Evolutionary conservation across 1,140 invertebrate genomes (phyloP).

Genomic region (Homarus americanus): DNA sequence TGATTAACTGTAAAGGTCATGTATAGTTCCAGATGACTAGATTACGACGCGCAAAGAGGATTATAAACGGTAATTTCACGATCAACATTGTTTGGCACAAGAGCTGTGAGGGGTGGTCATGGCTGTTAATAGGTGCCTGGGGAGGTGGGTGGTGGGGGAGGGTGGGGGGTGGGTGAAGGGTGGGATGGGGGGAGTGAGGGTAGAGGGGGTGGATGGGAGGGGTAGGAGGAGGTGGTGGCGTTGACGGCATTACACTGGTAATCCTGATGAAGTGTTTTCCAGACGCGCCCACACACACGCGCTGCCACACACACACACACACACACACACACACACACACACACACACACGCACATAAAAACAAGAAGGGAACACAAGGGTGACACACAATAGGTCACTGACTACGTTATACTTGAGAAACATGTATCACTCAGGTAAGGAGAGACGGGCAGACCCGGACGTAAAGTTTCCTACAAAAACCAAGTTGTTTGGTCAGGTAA

Average conservation of each 20-base stretch:
- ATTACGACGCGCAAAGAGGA: too few species aligned
- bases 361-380: not conserved
- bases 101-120: too few species aligned
- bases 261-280: constrained; percentile 40
- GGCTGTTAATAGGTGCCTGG: not conserved
- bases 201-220: not conserved
- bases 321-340: constrained; percentile 1
- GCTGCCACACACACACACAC: constrained; percentile 1
- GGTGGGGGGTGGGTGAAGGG: not conserved
- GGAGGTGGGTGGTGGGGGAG: not conserved
- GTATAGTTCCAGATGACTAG: too few species aligned
- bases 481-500: too few species aligned
- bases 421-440: too few species aligned
- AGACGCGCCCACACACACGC: not conserved
- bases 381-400: too few species aligned
- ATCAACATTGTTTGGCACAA: too few species aligned
- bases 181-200: not conserved
- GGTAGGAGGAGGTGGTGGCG: not conserved
- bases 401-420: too few species aligned
- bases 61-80: too few species aligned
- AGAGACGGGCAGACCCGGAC: too few species aligned
- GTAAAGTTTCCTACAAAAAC: too few species aligned
- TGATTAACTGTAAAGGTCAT: too few species aligned
- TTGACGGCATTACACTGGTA: constrained; percentile 11
- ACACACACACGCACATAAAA: not conserved